Percentiles rank a stretch among this genome's conserved stretches.
These are phyloP conservation scores for Pristionchus exspectatus DNA, from an alignment of 2,888 invertebrate species.

Conservation along the genomic window DNA sequence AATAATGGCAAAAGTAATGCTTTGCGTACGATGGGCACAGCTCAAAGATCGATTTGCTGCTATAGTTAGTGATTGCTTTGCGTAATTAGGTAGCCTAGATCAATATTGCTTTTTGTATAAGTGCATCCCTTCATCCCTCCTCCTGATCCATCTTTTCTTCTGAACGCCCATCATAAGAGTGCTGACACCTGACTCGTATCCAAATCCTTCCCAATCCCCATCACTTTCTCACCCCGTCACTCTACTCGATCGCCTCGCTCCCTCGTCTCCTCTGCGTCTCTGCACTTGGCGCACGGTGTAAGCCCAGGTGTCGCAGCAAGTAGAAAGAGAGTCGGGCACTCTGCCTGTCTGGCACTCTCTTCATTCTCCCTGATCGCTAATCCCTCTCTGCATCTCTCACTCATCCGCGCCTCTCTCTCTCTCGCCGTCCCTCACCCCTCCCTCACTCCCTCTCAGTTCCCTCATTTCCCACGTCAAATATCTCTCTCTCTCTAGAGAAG, in stretches of 20 bases:
- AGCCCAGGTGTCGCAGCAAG: conserved; percentile 29
- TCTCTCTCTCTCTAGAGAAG: neutral
- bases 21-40: too few relatives aligned
- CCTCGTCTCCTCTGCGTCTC: conserved; percentile 21
- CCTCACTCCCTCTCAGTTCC: conserved; percentile 3
- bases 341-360: conserved; percentile 24
- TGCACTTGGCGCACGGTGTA: neutral
- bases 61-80: neutral
- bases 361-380: neutral
- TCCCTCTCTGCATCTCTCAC: neutral
- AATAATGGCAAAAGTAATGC: too few relatives aligned
- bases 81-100: too few relatives aligned
- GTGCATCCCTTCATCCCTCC: neutral
- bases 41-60: neutral
- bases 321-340: neutral
- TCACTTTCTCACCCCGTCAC: neutral
- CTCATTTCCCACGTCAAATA: conserved; percentile 44
- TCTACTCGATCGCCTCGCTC: neutral
- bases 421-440: neutral
- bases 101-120: neutral
- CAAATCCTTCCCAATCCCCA: neutral
- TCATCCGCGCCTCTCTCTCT: neutral
- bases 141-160: neutral
- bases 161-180: conserved; percentile 32
- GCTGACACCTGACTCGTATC: conserved; percentile 2